Base-by-base conservation (phyloP, 2,113 vertebrate species). In the Sapayoa aenigma region DNA sequence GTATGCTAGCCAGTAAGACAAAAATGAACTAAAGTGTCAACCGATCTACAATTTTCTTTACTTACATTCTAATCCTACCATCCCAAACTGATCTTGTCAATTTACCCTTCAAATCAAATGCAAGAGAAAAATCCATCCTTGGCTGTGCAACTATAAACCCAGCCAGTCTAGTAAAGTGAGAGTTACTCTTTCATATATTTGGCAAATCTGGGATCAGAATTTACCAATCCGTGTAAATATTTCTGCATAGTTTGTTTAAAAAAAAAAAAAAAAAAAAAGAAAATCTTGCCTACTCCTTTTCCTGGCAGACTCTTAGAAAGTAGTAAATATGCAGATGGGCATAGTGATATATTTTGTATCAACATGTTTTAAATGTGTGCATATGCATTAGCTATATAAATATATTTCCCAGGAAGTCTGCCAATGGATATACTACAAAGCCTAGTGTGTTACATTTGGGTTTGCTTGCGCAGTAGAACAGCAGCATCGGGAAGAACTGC, bases 381-480 rank as follows among this genome's bases (percentile, higher is more conserved):
- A 96, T 96, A 95, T 96, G 93, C 88, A 97, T 96, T 96, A 96
- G 90, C 76, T 94, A 94, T 95, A 96, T 90, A 95, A 96, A 94
- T 95, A 93, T 80, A 94, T 93, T 92, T 62, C 76, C 71, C 65
- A 95, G 88, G 93, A 96, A 96, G 81, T 11, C 90, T 96, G 95
- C 90, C 95, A 97, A 92, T 66, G 89, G 83, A 90, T 92, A 79
- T 49, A 89, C 77, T 89, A 89, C 76, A 90, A 92, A 89, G 73
- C 89, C 69, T 90, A 75, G 84, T 11, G 5, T 56, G 39, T 86
- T 90, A 89, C 42, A 46, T 84, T 90, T 88, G 76, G 69, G 88
- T 90, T 94, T 95, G 66, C 86, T 84, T 49, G 60, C 6, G 16
- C 60, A 37, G 84, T 56, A 93, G 62, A 69, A 62, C 9, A 42